Evolutionary conservation across 2,888 invertebrate species (phyloP).

Genomic region (Patella pellucida): DNA sequence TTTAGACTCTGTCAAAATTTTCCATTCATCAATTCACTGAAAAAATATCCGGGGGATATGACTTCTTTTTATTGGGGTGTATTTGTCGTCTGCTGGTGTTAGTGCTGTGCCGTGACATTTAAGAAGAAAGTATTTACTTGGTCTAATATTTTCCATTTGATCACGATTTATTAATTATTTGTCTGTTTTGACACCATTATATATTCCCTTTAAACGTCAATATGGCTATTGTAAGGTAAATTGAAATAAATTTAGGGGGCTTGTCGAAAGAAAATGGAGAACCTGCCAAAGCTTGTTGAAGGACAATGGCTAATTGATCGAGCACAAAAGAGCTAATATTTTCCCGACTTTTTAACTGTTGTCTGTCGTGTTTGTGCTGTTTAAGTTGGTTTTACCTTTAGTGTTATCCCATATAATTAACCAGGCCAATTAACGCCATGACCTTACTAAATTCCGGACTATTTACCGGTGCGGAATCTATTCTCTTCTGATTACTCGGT

Average conservation of each 20-base stretch:
- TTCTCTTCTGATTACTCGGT: no score
- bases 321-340: constrained; percentile 3
- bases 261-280: background rate
- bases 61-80: no score
- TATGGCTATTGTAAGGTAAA: background rate
- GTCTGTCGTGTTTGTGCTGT: background rate
- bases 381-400: background rate
- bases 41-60: no score
- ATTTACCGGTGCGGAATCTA: no score
- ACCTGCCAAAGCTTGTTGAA: background rate
- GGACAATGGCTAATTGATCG: constrained; percentile 4
- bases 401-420: background rate
- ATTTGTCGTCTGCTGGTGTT: background rate
- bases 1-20: no score
- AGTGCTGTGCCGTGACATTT: background rate
- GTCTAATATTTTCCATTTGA: background rate
- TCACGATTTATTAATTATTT: constrained; percentile 6
- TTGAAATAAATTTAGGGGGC: background rate
- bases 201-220: constrained; percentile 7
- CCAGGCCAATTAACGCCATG: background rate
- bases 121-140: background rate
- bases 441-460: background rate
- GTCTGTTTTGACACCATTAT: constrained; percentile 10
- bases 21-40: no score
- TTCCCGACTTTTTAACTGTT: constrained; percentile 1